Conservation (phyloP, 2,888 invertebrate species). For the Oxystoma pomonae region DNA sequence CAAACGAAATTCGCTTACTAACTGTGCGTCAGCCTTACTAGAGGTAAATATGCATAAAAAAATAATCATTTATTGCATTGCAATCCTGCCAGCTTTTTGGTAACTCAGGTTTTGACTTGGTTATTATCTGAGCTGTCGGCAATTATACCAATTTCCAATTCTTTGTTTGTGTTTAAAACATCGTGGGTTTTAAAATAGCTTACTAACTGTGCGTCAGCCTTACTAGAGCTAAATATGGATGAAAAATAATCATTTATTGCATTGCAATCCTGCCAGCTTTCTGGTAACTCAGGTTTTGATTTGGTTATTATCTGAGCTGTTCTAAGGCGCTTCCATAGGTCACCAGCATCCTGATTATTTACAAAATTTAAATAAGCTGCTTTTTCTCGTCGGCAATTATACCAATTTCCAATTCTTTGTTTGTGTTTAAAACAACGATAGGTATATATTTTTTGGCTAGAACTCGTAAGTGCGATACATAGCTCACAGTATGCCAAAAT, state of each 20-base stretch:
- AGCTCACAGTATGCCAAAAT: constrained; percentile 4
- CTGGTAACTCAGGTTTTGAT: background rate
- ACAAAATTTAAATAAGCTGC: constrained; percentile 1
- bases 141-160: background rate
- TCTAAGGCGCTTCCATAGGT: too few relatives aligned
- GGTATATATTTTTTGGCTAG: background rate
- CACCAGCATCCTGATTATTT: background rate
- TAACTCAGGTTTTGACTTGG: background rate
- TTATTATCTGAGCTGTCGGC: too few relatives aligned
- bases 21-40: background rate
- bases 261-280: background rate
- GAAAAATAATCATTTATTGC: background rate
- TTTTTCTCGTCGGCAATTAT: background rate
- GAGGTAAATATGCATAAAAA: too few relatives aligned
- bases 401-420: background rate
- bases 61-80: background rate
- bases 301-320: too few relatives aligned
- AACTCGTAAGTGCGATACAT: background rate
- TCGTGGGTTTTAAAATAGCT: background rate
- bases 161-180: background rate
- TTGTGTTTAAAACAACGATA: background rate
- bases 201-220: background rate
- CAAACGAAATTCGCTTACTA: background rate
- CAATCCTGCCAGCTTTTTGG: background rate
- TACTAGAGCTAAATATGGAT: background rate